Evolutionary conservation across 2,888 invertebrate species (phyloP), one percentile per base, ranked within the genome.

Genomic region (Plebejus anna): DNA sequence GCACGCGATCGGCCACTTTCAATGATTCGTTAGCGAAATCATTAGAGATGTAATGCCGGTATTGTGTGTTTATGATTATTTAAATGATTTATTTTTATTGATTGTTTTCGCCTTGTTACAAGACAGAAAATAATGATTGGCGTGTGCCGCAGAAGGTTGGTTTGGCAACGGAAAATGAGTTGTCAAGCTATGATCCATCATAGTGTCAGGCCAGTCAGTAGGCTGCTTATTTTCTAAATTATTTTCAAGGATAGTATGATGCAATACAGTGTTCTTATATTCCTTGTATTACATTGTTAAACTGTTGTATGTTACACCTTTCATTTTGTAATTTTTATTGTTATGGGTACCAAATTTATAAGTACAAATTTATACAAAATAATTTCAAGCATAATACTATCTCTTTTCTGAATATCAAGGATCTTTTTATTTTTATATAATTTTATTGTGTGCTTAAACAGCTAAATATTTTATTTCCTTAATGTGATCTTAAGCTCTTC

Each of bases 51-150:
- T 92, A 93, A 92, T 93, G 90, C 88, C 89, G 87, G 90, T 89
- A 92, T 92, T 94, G 93, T 93, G 90, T 91, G 93, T 93, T 94
- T 93, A 93, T 92, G 90, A 91, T 92, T 92, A 93, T 94, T 93
- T 92, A 93, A 94, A 94, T 94, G 93, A 93, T 94, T 92, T 93
- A 94, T 94, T 93, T 93, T 93, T 94, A 94, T 94, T 94, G 92
- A 93, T 94, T 91, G 93, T 93, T 92, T 92, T 93, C 88, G 93
- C 92, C 92, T 93, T 92, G 93, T 89, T 92, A 90, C 89, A 82
- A 91, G 94, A 94, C 94, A 91, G 91, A 92, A 92, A 93, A 91
- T 93, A 94, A 94, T 94, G 92, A 91, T 90, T 88, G 88, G 82
- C 83, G 87, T 91, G 90, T 90, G 90, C 91, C 92, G 91, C 90